Percentiles rank a stretch among this genome's conserved stretches.
These are phyloP conservation scores for Halictus ligatus DNA, from an alignment of 2,888 invertebrate genomes.

Conservation along the genomic window DNA sequence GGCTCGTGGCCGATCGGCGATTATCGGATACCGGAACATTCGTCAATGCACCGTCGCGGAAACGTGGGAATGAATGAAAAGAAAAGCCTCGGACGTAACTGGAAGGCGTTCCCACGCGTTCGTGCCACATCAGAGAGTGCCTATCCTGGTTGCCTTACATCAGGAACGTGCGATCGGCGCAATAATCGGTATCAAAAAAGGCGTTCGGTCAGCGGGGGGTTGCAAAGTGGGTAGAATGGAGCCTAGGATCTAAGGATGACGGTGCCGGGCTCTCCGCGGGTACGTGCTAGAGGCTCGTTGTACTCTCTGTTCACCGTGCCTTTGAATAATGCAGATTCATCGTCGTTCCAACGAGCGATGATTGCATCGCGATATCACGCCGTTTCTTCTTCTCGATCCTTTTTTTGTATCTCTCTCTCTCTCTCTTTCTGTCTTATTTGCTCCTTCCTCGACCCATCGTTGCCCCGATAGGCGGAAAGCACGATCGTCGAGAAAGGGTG, in stretches of 20 bases:
- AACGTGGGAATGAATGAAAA: conserved; percentile 69
- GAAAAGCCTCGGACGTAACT: conserved; percentile 62
- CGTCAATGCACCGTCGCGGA: conserved; percentile 28
- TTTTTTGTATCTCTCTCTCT: conserved; percentile 4
- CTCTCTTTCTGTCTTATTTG: conserved; percentile 13
- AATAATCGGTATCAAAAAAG: conserved; percentile 71
- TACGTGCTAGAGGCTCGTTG: conserved; percentile 49
- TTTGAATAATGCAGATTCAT: conserved; percentile 79
- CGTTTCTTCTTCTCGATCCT: conserved; percentile 29
- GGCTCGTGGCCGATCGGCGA: neutral
- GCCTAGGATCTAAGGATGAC: conserved; percentile 63
- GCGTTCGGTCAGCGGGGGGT: conserved; percentile 68
- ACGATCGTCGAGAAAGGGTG: conserved; percentile 28
- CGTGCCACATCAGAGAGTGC: conserved; percentile 43
- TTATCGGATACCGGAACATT: conserved; percentile 34
- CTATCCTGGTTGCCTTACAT: conserved; percentile 62
- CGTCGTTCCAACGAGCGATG: conserved; percentile 76
- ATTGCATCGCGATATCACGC: conserved; percentile 77
- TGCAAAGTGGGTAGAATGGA: conserved; percentile 59
- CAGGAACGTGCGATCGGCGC: conserved; percentile 65
- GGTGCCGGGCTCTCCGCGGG: conserved; percentile 40
- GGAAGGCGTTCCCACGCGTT: conserved; percentile 72
- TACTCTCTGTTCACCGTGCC: conserved; percentile 49
- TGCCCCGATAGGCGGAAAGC: conserved; percentile 25
- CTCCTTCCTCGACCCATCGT: conserved; percentile 16